A percentile compares a stretch with the other conserved stretches of the same genome.
Conservation (phyloP, 1,140 invertebrate species). For the Hypothenemus hampei region DNA sequence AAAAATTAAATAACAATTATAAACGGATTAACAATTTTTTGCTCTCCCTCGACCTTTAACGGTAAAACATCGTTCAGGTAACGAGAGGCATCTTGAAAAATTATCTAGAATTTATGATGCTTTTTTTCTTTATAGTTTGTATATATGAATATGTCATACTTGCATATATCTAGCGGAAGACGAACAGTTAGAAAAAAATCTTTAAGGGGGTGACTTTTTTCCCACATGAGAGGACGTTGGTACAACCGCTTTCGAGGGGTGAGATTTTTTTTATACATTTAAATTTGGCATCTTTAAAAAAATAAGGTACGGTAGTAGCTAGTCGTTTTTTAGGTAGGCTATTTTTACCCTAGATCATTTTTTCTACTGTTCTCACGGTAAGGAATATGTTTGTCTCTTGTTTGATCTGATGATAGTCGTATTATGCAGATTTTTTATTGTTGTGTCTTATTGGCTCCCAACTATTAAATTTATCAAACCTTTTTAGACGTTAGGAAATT, state of each 20-base stretch:
- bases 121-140: too few species aligned
- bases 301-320: too few species aligned
- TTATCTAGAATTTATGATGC: constrained; percentile 28
- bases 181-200: constrained; percentile 5
- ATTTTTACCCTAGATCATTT: constrained; percentile 1
- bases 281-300: constrained; percentile 20
- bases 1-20: constrained; percentile 1
- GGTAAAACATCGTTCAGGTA: constrained; percentile 1
- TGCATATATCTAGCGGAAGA: neutral
- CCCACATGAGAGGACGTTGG: constrained; percentile 13
- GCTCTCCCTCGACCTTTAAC: neutral
- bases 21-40: constrained; percentile 1
- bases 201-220: constrained; percentile 18
- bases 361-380: constrained; percentile 15
- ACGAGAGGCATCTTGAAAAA: constrained; percentile 26
- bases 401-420: constrained; percentile 9
- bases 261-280: constrained; percentile 13
- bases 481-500: constrained; percentile 1
- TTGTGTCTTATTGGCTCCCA: constrained; percentile 3
- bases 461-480: too few species aligned
- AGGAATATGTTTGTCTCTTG: constrained; percentile 18
- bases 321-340: neutral
- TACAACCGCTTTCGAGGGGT: constrained; percentile 10
- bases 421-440: constrained; percentile 12
- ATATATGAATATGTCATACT: constrained; percentile 1